A percentile compares a stretch with the other conserved stretches of the same genome.
phyloP scores from a whole-genome alignment of 2,888 invertebrate genomes.

The Saturnia pavonia region DNA sequence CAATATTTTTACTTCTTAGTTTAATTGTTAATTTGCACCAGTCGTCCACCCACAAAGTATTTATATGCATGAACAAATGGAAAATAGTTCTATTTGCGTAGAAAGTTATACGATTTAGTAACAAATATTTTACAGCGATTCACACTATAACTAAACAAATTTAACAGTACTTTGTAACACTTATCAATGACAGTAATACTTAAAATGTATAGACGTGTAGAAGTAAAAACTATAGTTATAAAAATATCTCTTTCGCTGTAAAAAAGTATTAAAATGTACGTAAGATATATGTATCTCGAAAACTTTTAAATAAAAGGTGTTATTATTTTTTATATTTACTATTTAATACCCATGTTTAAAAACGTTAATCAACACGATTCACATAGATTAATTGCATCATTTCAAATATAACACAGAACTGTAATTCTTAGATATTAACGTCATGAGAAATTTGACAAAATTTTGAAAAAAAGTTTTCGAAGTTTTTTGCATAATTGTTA shows the following conservation, averaged over 20 bases:
- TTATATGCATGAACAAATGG: background rate
- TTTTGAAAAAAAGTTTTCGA: no score
- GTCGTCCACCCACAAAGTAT: background rate
- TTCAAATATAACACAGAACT: background rate
- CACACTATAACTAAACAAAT: no score
- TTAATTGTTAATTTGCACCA: constrained; percentile 22
- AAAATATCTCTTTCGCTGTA: background rate
- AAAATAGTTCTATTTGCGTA: constrained; percentile 1
- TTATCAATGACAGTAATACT: no score
- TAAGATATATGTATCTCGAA: background rate
- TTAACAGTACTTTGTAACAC: no score
- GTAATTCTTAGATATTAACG: background rate
- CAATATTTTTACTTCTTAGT: constrained; percentile 14
- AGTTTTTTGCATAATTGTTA: no score
- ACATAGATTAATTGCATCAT: background rate
- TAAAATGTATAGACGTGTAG: no score
- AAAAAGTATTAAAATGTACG: background rate
- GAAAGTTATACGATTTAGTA: background rate
- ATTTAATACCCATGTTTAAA: background rate
- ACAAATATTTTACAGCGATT: background rate
- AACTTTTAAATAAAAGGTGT: background rate
- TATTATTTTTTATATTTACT: background rate
- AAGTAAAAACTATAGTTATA: no score
- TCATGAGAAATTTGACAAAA: background rate
- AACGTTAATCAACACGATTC: background rate